Conservation (phyloP, 2,113 vertebrate genomes). For the Mesoclemmys tuberculata region DNA sequence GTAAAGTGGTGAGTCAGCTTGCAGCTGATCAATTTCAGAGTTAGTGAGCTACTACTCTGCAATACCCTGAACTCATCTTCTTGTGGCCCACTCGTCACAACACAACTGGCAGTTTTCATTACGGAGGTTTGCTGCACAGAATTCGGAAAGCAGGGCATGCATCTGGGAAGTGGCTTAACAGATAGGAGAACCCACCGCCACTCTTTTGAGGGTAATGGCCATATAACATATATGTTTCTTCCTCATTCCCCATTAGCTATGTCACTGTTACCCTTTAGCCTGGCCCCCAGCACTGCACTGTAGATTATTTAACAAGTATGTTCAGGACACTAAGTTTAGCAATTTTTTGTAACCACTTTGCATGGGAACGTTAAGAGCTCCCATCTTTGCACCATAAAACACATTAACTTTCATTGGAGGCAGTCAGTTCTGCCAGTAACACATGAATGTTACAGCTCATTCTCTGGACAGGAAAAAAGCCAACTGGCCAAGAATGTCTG, state of each 20-base stretch:
- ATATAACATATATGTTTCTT: background rate
- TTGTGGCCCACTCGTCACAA: background rate
- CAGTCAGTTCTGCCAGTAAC: background rate
- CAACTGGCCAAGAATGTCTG: conserved; percentile 29
- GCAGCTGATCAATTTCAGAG: background rate
- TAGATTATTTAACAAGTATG: background rate
- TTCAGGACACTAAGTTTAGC: background rate
- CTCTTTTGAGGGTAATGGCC: background rate
- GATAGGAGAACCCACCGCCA: background rate
- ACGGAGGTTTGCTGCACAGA: background rate
- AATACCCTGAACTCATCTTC: background rate
- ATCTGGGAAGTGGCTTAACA: background rate
- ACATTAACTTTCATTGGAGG: accelerated
- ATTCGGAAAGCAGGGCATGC: background rate
- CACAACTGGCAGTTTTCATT: background rate
- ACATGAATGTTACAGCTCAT: background rate
- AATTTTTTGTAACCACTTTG: background rate
- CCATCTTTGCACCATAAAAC: background rate
- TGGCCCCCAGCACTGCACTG: background rate
- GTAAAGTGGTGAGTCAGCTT: background rate
- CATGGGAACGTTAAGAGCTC: background rate
- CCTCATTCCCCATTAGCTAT: background rate
- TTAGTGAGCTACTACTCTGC: background rate
- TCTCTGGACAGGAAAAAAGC: conserved; percentile 36
- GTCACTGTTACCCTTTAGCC: background rate